Base-by-base conservation (phyloP, 2,113 vertebrate genomes). In the Dissostichus mawsoni region DNA sequence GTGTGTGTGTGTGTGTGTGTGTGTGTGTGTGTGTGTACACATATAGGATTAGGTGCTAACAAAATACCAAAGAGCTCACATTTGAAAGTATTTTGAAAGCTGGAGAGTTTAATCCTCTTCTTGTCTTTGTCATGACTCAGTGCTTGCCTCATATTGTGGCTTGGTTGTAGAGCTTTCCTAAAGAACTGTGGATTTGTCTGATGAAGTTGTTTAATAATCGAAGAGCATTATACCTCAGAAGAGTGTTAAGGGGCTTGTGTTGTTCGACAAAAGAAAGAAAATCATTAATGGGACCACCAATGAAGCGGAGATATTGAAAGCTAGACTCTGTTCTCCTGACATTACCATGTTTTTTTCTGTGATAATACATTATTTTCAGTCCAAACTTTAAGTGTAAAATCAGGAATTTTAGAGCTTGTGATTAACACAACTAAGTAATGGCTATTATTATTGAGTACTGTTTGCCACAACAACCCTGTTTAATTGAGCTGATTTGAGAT, bases 191-290 rank as follows among this genome's bases (percentile, higher is more conserved):
- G 18, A 57, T 69, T 72, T 77, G 62, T 59, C 75, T 76, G 53
- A 79, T 82, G 72, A 41, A 76, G 36, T 14, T 82, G 74, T 85
- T 83, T 83, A 81, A 81, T 88, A 90, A 87, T 87, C 82, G 75
- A 56, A 74, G 81, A 67, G 69, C 69, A 85, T 81, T 85, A 78
- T 73, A 81, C 65, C 78, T 75, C 61, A 76, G 55, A 74, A 29
- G 63, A 70, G 64, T 12, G 0, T 53, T 70, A 25, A 51, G 41
- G 62, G 85, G 84, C 76, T 84, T 81, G 75, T 33, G 25, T 41
- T 71, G 36, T 80, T 87, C 86, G 11, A 82, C 89, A 79, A 80
- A 58, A 83, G 82, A 87, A 82, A 83, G 82, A 83, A 85, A 89
- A 89, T 87, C 84, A 71, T 80, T 90, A 79, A 76, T 48, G 8